Base-by-base conservation (phyloP, 2,888 invertebrate species). In the Archaeoteleia sp. region DNA sequence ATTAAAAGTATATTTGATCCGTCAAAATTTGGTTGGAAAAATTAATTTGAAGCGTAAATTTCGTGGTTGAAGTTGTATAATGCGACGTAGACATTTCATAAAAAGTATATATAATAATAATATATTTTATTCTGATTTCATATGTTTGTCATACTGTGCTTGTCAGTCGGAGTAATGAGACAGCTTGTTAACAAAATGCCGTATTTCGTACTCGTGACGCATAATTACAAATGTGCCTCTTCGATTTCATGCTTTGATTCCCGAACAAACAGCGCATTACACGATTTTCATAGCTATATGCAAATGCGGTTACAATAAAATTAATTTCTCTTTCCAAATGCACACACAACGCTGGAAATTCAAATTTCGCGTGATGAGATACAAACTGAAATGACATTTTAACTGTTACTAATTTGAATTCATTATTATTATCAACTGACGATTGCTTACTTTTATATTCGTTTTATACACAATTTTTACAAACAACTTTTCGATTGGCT, bases 161-260 rank as follows among this genome's bases (percentile, higher is more conserved):
- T 12, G 29, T 34, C 35, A 25, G 29, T 15, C 23, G 12, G 37
- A 49, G 35, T 60, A 60, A 60, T 49, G 58, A 60, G 49, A 8
- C 14, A 30, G 35, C 5, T 49, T 43, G 35, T 60, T 60, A 60
- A 49, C 43, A 43, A 60, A 40, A 48, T 27, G 40, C 25, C 32
- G 32, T 14, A 29, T 23, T 57, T 40, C 25, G 20, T 15, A 45
- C 20, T 25, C 15, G 9, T 8, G 10, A 39, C 27, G 48, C 10
- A 58, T 58, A 58, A 48, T 58, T 48, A 37, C 13, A 32, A 15
- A 12, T 23, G 39, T 45, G 10, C 30, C 30, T 39, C 30, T 37
- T 57, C 55, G 46, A 55, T 55, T 45, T 29, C 37, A 43, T 15
- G 34, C 29, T 43, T 43, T 43, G 54, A 43, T 25, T 54, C 20